Percentiles rank a stretch among this genome's conserved stretches.
These are phyloP conservation scores for Aphaenogaster rudis DNA, from an alignment of 1,140 invertebrate genomes.

Conservation along the genomic window DNA sequence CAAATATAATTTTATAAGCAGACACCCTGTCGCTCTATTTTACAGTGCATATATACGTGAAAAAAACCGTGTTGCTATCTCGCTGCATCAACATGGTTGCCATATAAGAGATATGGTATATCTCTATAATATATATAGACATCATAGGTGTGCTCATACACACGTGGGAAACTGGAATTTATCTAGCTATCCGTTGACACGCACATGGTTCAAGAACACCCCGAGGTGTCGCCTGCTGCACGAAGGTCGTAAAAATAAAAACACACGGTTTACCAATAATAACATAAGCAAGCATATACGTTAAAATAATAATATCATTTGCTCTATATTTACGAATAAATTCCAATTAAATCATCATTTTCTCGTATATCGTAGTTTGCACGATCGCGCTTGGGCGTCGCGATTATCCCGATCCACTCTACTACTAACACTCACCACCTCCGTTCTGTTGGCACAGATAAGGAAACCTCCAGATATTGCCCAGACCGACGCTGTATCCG, in stretches of 20 bases:
- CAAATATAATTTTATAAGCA: conserved; percentile 21
- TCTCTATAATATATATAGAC: conserved; percentile 1
- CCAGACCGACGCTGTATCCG: conserved; percentile 96
- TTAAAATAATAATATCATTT: background rate
- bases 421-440: conserved; percentile 91
- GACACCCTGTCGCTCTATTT: background rate
- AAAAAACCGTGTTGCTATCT: conserved; percentile 20
- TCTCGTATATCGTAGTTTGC: background rate
- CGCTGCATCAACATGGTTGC: background rate
- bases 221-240: background rate
- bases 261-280: conserved; percentile 8
- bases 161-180: conserved; percentile 33
- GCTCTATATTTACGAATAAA: background rate
- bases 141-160: conserved; percentile 5
- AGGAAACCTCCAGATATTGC: conserved; percentile 98
- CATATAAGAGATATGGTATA: too few species aligned
- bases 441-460: conserved; percentile 98
- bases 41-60: background rate
- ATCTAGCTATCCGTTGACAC: conserved; percentile 41
- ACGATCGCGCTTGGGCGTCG: background rate
- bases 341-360: background rate
- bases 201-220: conserved; percentile 40
- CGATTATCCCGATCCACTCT: background rate
- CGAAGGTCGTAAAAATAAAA: conserved; percentile 54
- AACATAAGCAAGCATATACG: background rate